phyloP scores from a whole-genome alignment of 2,113 vertebrate species.

The Pangasianodon hypophthalmus region DNA sequence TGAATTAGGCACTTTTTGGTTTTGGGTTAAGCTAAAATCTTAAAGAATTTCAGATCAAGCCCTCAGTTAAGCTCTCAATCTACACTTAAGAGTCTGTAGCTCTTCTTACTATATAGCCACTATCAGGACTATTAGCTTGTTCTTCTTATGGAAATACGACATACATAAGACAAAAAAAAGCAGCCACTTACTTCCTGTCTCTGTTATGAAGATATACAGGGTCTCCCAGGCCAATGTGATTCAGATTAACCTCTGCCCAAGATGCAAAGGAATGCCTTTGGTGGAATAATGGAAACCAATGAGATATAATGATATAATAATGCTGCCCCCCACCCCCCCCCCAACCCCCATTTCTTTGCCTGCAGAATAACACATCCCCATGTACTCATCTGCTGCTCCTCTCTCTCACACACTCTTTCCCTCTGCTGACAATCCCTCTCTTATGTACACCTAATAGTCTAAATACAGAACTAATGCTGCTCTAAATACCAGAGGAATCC shows the following conservation, averaged over 20 bases:
- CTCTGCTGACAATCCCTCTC: conserved; percentile 11
- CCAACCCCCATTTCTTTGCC: conserved; percentile 29
- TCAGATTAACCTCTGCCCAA: conserved; percentile 54
- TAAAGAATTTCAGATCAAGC: neutral
- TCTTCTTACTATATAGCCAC: neutral
- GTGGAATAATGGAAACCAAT: conserved; percentile 56
- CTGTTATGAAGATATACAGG: conserved; percentile 32
- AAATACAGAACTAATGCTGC: conserved; percentile 1
- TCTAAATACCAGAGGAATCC: neutral
- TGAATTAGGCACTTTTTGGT: neutral
- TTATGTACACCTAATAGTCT: neutral
- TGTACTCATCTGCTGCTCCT: conserved; percentile 16
- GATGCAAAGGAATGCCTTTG: conserved; percentile 52
- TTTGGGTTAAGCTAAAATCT: neutral
- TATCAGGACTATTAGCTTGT: conserved; percentile 29
- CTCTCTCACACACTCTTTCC: neutral
- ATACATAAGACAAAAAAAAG: conserved; percentile 42
- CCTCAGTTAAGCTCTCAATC: neutral
- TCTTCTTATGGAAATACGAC: conserved; percentile 39
- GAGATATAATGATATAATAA: conserved; percentile 57
- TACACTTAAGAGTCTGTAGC: neutral
- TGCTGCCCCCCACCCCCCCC: conserved; percentile 25
- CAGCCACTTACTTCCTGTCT: conserved; percentile 41
- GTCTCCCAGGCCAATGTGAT: conserved; percentile 39
- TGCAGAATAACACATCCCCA: conserved; percentile 51